These are phyloP conservation scores for Apis dorsata DNA, from an alignment of 1,140 invertebrate species.

Conservation along the genomic window DNA sequence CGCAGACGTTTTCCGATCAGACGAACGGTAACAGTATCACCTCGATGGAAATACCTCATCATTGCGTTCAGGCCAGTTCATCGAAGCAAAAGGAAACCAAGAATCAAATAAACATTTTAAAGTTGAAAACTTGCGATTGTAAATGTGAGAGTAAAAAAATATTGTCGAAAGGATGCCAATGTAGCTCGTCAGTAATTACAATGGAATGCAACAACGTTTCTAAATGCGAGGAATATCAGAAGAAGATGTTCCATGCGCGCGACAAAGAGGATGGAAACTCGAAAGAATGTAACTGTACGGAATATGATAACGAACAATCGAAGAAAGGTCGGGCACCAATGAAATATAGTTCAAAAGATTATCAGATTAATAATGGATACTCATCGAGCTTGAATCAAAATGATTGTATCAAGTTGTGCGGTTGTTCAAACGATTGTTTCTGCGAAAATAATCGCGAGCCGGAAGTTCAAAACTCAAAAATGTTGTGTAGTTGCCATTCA, in stretches of 20 bases:
- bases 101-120: constrained; percentile 74
- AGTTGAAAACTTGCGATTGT: constrained; percentile 62
- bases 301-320: constrained; percentile 28
- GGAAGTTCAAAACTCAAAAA: constrained; percentile 5
- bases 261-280: background rate
- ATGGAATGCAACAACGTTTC: background rate
- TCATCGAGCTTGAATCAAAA: constrained; percentile 33
- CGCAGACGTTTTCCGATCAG: constrained; percentile 24
- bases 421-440: constrained; percentile 55
- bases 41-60: constrained; percentile 14
- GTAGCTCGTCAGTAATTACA: constrained; percentile 4
- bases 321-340: constrained; percentile 20
- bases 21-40: constrained; percentile 23
- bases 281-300: constrained; percentile 3
- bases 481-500: constrained; percentile 21
- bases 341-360: constrained; percentile 24
- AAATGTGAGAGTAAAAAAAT: constrained; percentile 18
- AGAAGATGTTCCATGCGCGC: background rate
- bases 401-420: constrained; percentile 33
- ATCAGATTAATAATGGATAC: constrained; percentile 34
- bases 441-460: constrained; percentile 38
- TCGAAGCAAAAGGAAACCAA: constrained; percentile 73
- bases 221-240: constrained; percentile 43
- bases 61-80: constrained; percentile 14
- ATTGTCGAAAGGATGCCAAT: constrained; percentile 31